These are phyloP conservation scores for Falco columbarius DNA, from an alignment of 2,797 vertebrate species.

Conservation along the genomic window DNA sequence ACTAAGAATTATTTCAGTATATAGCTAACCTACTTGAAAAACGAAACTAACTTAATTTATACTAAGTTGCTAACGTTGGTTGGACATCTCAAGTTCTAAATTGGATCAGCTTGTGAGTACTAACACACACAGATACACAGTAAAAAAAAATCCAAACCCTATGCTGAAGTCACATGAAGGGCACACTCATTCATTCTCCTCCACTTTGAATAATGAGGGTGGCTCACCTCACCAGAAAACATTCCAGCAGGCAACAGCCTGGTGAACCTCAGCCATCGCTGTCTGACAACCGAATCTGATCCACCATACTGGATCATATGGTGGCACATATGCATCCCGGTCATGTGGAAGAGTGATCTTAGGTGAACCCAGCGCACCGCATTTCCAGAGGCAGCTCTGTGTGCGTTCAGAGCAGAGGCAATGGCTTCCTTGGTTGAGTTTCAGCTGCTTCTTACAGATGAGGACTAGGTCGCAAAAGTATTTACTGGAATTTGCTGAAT, in stretches of 20 bases:
- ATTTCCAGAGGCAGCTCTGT: not conserved
- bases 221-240: not conserved
- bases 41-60: not conserved
- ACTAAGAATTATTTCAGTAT: not conserved
- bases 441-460: not conserved
- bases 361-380: rapidly evolving
- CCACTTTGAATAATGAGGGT: not conserved
- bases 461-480: not conserved
- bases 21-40: not conserved
- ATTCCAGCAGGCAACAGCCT: not conserved
- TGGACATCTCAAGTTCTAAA: not conserved
- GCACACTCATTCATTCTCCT: not conserved
- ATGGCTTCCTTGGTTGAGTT: not conserved
- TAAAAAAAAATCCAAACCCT: not conserved
- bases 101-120: not conserved
- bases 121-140: not conserved
- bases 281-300: not conserved
- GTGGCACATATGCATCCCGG: not conserved
- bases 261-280: not conserved
- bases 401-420: not conserved
- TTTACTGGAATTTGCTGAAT: not conserved
- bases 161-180: not conserved
- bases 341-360: not conserved
- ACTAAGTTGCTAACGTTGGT: not conserved
- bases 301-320: not conserved